A percentile compares a stretch with the other conserved stretches of the same genome.
These are phyloP conservation scores for Ginglymostoma cirratum DNA, from an alignment of 2,113 vertebrate genomes.

Conservation along the genomic window DNA sequence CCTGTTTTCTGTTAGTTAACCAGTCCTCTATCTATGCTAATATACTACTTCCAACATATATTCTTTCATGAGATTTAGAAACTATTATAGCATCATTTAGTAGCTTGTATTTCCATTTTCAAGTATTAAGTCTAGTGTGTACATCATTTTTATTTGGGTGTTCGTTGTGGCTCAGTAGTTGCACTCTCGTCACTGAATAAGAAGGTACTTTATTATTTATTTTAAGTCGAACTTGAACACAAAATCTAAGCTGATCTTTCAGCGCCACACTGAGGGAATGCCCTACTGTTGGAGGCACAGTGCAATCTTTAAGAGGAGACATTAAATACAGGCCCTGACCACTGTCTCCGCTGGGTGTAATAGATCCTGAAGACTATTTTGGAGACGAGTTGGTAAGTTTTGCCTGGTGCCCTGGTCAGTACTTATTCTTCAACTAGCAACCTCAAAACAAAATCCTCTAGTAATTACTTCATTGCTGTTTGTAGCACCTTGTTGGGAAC, in stretches of 20 bases:
- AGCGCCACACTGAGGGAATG: background rate
- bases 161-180: background rate
- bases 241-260: background rate
- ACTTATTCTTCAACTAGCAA: background rate
- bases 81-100: background rate
- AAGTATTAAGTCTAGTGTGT: background rate
- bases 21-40: too few relatives aligned
- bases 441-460: background rate
- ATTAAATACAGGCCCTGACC: background rate
- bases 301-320: background rate
- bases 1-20: too few relatives aligned
- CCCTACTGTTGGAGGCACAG: background rate
- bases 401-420: background rate
- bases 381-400: background rate
- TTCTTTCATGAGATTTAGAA: background rate
- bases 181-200: background rate
- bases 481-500: background rate
- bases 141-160: background rate
- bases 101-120: background rate
- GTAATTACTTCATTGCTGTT: background rate
- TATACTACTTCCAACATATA: background rate
- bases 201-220: background rate
- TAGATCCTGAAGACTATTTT: background rate
- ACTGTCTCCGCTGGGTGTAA: background rate
- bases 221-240: background rate